A percentile compares a stretch with the other conserved stretches of the same genome.
Conservation (phyloP, 2,888 invertebrate species). For the Omphaloscelis lunosa region DNA sequence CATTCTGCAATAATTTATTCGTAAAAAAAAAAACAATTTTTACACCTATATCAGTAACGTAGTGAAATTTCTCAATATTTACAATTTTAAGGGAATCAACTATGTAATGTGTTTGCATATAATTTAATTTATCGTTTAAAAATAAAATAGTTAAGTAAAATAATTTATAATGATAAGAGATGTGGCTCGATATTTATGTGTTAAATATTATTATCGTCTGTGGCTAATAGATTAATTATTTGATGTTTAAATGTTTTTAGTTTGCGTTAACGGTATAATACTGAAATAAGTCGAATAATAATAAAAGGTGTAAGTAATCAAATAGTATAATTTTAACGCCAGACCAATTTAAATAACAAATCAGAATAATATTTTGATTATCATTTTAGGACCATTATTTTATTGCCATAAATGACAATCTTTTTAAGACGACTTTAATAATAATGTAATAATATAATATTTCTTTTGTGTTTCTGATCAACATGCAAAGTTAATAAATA, state of each 20-base stretch:
- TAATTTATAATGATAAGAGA: slow-evolving; percentile 8
- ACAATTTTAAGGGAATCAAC: not conserved
- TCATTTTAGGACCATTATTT: not conserved
- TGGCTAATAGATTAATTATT: slow-evolving; percentile 10
- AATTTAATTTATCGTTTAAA: slow-evolving; percentile 20
- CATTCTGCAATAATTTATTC: not conserved
- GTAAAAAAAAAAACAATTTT: not conserved
- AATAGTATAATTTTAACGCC: slow-evolving; percentile 8
- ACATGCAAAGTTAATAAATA: not conserved
- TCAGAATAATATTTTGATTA: not conserved
- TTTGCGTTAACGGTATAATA: not conserved
- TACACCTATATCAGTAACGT: not conserved
- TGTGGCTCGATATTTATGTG: slow-evolving; percentile 13
- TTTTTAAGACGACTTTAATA: not conserved
- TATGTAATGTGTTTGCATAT: not conserved
- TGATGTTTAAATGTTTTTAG: not conserved
- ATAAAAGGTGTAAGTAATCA: not conserved
- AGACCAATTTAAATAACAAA: slow-evolving; percentile 12
- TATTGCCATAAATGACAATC: slow-evolving; percentile 15
- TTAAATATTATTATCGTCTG: slow-evolving; percentile 5
- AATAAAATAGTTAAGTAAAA: slow-evolving; percentile 1
- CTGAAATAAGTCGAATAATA: slow-evolving; percentile 3
- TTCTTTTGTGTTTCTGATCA: not conserved
- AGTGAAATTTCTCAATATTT: slow-evolving; percentile 2
- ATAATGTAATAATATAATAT: not conserved